A percentile compares a stretch with the other conserved stretches of the same genome.
Evolutionary conservation across 2,797 vertebrate species (phyloP).

Genomic region (Chromobotia macracanthus): DNA sequence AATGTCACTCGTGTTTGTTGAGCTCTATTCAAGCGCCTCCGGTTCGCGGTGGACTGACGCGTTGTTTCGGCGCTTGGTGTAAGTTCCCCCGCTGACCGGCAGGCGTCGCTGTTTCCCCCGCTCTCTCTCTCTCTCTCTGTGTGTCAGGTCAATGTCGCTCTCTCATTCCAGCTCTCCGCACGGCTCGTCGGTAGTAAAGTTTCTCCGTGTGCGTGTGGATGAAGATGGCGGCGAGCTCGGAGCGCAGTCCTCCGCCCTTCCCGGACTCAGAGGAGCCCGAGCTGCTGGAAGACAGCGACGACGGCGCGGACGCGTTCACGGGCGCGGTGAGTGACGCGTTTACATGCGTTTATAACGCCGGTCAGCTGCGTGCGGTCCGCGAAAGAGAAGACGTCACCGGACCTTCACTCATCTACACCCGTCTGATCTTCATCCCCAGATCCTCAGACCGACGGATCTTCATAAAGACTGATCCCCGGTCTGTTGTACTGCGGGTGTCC

Average conservation of each 20-base stretch:
- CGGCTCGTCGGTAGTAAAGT: conserved; percentile 35
- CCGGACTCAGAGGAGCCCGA: conserved; percentile 81
- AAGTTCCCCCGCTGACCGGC: neutral
- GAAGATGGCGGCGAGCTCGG: conserved; percentile 82
- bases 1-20: too few relatives aligned
- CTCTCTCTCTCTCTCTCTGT: conserved; percentile 19
- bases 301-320: conserved; percentile 73
- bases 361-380: neutral
- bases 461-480: too few relatives aligned
- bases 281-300: conserved; percentile 69
- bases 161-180: conserved; percentile 8
- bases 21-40: neutral
- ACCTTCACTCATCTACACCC: conserved; percentile 4
- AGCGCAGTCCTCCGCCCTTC: conserved; percentile 82
- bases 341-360: neutral
- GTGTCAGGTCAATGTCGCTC: neutral
- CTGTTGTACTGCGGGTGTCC: too few relatives aligned
- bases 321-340: conserved; percentile 66
- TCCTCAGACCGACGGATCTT: too few relatives aligned
- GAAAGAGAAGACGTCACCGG: neutral
- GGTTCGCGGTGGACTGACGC: neutral
- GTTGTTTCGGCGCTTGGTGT: neutral
- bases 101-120: conserved; percentile 16
- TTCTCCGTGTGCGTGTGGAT: conserved; percentile 42
- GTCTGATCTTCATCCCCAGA: neutral